Conservation (phyloP, 2,113 vertebrate genomes). For the Cephalopterus ornatus region DNA sequence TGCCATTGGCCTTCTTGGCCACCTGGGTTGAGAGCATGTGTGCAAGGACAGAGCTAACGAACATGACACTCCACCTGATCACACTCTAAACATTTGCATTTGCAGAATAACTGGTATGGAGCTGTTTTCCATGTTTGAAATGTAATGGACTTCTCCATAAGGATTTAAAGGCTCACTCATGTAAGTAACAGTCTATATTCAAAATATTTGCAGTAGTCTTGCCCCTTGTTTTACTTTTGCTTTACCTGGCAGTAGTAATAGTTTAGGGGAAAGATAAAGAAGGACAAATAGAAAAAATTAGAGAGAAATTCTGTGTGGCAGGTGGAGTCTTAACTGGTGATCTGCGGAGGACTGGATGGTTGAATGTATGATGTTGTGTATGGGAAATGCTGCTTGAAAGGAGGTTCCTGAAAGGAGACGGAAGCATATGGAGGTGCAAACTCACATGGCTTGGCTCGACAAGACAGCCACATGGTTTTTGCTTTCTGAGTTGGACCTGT, state of each 20-base stretch:
- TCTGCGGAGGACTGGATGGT: not conserved
- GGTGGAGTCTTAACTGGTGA: not conserved
- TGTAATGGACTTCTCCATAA: not conserved
- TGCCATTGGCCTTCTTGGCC: no score
- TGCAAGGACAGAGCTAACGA: not conserved
- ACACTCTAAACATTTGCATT: not conserved
- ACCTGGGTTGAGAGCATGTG: accelerated
- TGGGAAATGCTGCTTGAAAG: not conserved
- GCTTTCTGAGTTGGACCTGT: not conserved
- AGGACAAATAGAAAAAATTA: not conserved
- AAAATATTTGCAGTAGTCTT: not conserved
- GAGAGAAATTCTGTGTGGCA: not conserved
- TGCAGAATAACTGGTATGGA: not conserved
- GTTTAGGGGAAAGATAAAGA: not conserved
- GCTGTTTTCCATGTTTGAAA: not conserved
- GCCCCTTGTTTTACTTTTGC: not conserved
- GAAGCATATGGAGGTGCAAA: not conserved
- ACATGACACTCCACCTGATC: not conserved
- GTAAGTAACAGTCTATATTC: not conserved
- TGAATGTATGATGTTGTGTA: not conserved
- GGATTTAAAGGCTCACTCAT: not conserved
- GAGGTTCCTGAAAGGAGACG: not conserved
- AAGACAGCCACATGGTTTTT: not conserved
- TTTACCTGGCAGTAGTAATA: not conserved
- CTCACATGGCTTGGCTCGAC: not conserved